Evolutionary conservation across 1,140 invertebrate species (phyloP).

Genomic region (Lordiphosa stackelbergi): DNA sequence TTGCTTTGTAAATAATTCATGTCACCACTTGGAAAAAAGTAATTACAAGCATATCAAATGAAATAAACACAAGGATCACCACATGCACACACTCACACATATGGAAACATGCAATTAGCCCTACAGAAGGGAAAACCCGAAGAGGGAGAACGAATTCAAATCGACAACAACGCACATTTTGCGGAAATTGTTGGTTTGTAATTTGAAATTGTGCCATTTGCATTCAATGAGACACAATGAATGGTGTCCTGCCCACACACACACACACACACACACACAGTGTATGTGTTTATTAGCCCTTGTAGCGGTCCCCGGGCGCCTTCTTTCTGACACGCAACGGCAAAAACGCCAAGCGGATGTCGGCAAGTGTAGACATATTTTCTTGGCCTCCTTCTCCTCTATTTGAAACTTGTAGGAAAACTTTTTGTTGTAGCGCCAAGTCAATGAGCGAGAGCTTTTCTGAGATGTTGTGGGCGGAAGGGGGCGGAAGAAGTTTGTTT

Average conservation of each 20-base stretch:
- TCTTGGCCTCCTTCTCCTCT: conserved; percentile 41
- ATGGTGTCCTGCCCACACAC: conserved; percentile 39
- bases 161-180: conserved; percentile 39
- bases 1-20: conserved; percentile 23
- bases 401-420: conserved; percentile 48
- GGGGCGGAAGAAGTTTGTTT: conserved; percentile 42
- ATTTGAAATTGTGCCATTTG: conserved; percentile 59
- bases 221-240: conserved; percentile 60
- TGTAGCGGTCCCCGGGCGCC: conserved; percentile 34
- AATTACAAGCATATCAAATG: conserved; percentile 8
- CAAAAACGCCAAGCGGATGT: conserved; percentile 59
- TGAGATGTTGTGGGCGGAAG: background rate
- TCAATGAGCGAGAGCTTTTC: conserved; percentile 60
- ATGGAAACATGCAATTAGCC: conserved; percentile 47
- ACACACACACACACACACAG: conserved; percentile 1
- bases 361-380: conserved; percentile 67
- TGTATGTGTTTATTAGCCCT: conserved; percentile 50
- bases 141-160: conserved; percentile 26
- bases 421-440: conserved; percentile 60
- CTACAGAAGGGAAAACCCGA: background rate
- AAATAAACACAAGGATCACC: conserved; percentile 7
- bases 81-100: background rate
- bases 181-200: conserved; percentile 61
- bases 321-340: conserved; percentile 30
- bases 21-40: conserved; percentile 15